A percentile compares a stretch with the other conserved stretches of the same genome.
These are phyloP conservation scores for Columbina picui DNA, from an alignment of 2,113 vertebrate species.

Conservation along the genomic window DNA sequence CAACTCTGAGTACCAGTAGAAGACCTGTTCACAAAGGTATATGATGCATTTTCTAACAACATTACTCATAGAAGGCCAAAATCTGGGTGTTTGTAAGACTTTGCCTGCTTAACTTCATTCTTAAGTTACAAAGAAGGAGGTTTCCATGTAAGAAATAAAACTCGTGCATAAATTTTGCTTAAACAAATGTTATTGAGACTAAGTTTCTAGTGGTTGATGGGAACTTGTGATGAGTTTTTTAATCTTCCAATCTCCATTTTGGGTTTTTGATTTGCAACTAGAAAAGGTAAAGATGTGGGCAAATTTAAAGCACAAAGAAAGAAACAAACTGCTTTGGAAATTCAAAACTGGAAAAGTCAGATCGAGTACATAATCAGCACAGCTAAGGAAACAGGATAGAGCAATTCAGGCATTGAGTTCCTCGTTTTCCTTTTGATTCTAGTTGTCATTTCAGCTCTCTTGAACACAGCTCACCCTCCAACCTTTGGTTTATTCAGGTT, in stretches of 20 bases:
- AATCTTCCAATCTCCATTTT: neutral
- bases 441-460: neutral
- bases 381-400: neutral
- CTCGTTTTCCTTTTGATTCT: neutral
- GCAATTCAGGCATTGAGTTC: neutral
- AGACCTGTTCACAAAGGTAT: neutral
- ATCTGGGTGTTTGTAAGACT: neutral
- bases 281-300: neutral
- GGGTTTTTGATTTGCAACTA: neutral
- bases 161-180: neutral
- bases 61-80: slow-evolving; percentile 7
- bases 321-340: neutral
- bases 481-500: neutral
- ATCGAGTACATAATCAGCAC: neutral
- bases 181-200: neutral
- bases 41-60: neutral
- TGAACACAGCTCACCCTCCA: neutral
- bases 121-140: neutral
- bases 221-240: neutral
- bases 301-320: neutral
- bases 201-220: neutral
- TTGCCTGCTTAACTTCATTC: neutral
- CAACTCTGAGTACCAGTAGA: neutral
- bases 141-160: neutral
- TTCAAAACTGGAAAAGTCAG: neutral